Percentiles rank a stretch among this genome's conserved stretches.
Evolutionary conservation across 2,113 vertebrate species (phyloP).

Genomic region (Vicugna pacos): DNA sequence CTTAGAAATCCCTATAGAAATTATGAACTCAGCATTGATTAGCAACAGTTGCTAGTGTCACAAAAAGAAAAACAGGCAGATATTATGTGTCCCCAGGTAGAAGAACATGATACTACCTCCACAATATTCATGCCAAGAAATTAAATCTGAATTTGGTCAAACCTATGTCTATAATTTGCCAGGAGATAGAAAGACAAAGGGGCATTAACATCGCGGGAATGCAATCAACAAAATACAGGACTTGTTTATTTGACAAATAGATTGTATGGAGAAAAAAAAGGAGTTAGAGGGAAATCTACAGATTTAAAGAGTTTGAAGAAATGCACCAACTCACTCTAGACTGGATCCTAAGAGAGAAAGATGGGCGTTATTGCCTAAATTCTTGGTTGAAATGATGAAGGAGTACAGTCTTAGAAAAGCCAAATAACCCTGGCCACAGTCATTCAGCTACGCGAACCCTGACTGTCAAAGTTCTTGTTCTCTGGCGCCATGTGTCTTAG

Average conservation of each 20-base stretch:
- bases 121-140: constrained; percentile 13
- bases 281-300: neutral
- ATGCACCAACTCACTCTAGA: neutral
- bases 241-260: constrained; percentile 5
- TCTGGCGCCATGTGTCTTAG: neutral
- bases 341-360: neutral
- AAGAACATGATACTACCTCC: neutral
- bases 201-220: neutral
- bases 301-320: neutral
- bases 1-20: neutral
- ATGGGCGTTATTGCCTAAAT: neutral
- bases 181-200: neutral
- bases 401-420: neutral
- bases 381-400: neutral
- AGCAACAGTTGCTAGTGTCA: neutral
- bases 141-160: constrained; percentile 9
- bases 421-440: neutral
- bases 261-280: neutral
- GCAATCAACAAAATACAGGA: neutral
- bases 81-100: neutral
- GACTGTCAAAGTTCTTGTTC: neutral
- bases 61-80: neutral
- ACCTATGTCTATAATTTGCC: neutral
- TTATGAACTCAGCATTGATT: neutral
- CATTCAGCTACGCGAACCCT: neutral